phyloP scores from a whole-genome alignment of 2,888 invertebrate species.

The Abrostola triplasia region DNA sequence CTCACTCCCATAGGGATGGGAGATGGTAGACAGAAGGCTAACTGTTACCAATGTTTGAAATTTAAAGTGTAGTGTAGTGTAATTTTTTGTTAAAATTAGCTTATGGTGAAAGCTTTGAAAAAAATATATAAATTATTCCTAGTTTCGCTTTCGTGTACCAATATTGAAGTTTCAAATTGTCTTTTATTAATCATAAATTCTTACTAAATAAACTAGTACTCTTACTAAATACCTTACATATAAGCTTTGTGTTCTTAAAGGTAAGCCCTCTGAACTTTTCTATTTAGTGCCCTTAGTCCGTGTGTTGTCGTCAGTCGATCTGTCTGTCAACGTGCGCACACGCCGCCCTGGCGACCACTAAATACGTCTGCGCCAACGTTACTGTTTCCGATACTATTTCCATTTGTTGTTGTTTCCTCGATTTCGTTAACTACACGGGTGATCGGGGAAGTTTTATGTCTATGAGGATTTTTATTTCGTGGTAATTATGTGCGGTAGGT shows the following conservation, averaged over 20 bases:
- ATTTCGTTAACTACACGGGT: slow-evolving; percentile 62
- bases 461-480: slow-evolving; percentile 58
- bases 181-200: not conserved
- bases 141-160: too few relatives aligned
- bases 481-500: slow-evolving; percentile 50
- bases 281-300: slow-evolving; percentile 17
- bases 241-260: not conserved
- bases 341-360: slow-evolving; percentile 65
- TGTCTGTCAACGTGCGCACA: slow-evolving; percentile 70
- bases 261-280: slow-evolving; percentile 28
- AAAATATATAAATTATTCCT: too few relatives aligned
- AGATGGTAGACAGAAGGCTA: slow-evolving; percentile 25
- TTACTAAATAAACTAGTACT: not conserved
- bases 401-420: slow-evolving; percentile 75
- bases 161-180: too few relatives aligned
- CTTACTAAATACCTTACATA: not conserved
- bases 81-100: not conserved
- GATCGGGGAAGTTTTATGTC: slow-evolving; percentile 68
- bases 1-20: slow-evolving; percentile 3
- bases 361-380: slow-evolving; percentile 80
- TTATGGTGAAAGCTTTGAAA: too few relatives aligned
- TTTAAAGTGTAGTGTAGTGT: not conserved
- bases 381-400: slow-evolving; percentile 81
- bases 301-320: slow-evolving; percentile 75
- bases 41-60: not conserved